phyloP scores from a whole-genome alignment of 1,140 invertebrate genomes.

The Charaxes varanes region DNA sequence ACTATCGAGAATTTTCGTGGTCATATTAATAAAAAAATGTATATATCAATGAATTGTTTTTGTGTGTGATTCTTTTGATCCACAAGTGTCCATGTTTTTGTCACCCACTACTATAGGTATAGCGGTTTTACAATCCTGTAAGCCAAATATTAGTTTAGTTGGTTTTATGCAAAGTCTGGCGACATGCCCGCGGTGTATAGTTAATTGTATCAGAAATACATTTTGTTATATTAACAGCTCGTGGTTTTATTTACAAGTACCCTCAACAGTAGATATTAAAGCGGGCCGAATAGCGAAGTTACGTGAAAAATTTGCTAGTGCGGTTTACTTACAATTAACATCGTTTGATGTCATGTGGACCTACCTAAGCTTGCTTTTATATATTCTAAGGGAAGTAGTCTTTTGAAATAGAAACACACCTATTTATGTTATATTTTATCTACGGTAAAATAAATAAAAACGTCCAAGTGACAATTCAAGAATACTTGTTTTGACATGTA shows the following conservation, averaged over 20 bases:
- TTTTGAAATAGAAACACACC: no score
- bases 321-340: no score
- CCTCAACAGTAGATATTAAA: no score
- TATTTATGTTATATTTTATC: neutral
- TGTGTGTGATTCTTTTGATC: slow-evolving; percentile 1
- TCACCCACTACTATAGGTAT: no score
- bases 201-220: slow-evolving; percentile 26
- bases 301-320: no score
- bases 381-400: no score
- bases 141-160: slow-evolving; percentile 20
- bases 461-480: no score
- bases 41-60: slow-evolving; percentile 1
- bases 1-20: no score
- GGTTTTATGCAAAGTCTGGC: slow-evolving; percentile 3
- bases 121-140: slow-evolving; percentile 1
- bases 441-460: neutral
- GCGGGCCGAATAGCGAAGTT: no score
- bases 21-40: no score
- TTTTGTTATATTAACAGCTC: slow-evolving; percentile 51
- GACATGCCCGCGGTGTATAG: no score
- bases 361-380: neutral
- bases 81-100: no score
- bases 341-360: neutral
- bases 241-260: slow-evolving; percentile 20
- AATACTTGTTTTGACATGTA: slow-evolving; percentile 9